Evolutionary conservation across 2,113 vertebrate genomes (phyloP).

Genomic region (Heterocephalus glaber): DNA sequence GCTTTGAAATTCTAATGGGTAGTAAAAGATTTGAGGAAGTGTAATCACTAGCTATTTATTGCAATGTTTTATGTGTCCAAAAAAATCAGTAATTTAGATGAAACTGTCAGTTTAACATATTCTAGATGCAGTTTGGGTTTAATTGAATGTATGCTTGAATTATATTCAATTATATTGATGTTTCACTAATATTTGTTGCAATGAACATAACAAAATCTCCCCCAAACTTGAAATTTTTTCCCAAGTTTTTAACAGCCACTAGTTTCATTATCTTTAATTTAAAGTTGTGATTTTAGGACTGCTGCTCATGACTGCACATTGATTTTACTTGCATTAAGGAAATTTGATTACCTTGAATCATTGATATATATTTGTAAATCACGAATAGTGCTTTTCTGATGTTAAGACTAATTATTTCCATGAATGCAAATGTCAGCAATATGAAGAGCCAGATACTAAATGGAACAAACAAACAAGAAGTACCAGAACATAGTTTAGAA

Average conservation of each 20-base stretch:
- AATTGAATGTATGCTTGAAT: constrained; percentile 76
- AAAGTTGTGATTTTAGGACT: constrained; percentile 64
- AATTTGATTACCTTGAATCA: constrained; percentile 80
- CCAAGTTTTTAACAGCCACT: constrained; percentile 76
- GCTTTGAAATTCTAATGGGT: constrained; percentile 42
- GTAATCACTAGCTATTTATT: constrained; percentile 63
- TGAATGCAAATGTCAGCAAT: constrained; percentile 81
- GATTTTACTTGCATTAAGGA: constrained; percentile 71
- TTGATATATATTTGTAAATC: constrained; percentile 80
- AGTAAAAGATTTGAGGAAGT: constrained; percentile 38
- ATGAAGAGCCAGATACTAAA: constrained; percentile 76
- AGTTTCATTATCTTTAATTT: constrained; percentile 76
- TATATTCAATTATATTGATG: constrained; percentile 76
- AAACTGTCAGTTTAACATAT: constrained; percentile 70
- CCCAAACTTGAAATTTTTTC: constrained; percentile 77
- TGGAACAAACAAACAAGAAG: constrained; percentile 76
- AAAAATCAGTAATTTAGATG: constrained; percentile 68
- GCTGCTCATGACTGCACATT: constrained; percentile 58
- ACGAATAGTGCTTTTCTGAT: constrained; percentile 77
- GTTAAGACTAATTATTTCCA: constrained; percentile 80
- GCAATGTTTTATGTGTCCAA: constrained; percentile 61
- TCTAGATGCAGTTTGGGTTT: constrained; percentile 55
- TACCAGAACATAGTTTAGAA: constrained; percentile 50
- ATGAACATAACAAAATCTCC: constrained; percentile 79
- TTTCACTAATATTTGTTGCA: constrained; percentile 71